Base-by-base conservation (phyloP, 2,888 invertebrate species). In the Molorchus minor region DNA sequence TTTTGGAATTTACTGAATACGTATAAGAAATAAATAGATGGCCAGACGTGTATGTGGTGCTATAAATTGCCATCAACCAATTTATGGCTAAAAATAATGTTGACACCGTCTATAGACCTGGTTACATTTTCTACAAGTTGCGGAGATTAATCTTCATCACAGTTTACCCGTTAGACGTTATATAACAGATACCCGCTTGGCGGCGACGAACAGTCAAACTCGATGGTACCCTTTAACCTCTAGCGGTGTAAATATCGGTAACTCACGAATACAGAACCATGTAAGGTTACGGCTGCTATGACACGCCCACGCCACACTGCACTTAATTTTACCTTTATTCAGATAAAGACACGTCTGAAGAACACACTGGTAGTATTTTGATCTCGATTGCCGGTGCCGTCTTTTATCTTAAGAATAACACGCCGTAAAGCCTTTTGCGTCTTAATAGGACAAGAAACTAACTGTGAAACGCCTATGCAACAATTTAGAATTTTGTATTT, bases 151-250 rank as follows among this genome's bases (percentile, higher is more conserved):
- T 46, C 15, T 36, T 15, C 20, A 13, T 46, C 4, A 10, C 19
- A 25, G 12, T 33, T 13, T 17, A n/a, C 20, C 40, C 43, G 40
- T 44, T 53, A 53, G 43, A 44, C 25, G 41, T n/a, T n/a, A n/a
- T n/a, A n/a, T n/a, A n/a, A n/a, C n/a, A n/a, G n/a, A n/a, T n/a
- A n/a, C 29, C 44, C 45, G 44, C 43, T 46, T 30, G 56, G 56
- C 47, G 47, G 36, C 45, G 56, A 40, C 47, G 56, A 16, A 20
- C 35, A 52, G 51, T 40, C 49, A 41, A 30, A 45, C 41, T 49
- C 53, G 54, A 46, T 51, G 47, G 29, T 47, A 51, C 41, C 65
- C 62, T 65, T 65, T 65, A 55, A 65, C 65, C 65, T 65, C 56
- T 62, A 65, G 60, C 65, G 61, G 65, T 65, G 65, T 55, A 57